Evolutionary conservation across 92 coral and sea anemone genomes (phyloP).

Genomic region (Parazoanthus darwini): DNA sequence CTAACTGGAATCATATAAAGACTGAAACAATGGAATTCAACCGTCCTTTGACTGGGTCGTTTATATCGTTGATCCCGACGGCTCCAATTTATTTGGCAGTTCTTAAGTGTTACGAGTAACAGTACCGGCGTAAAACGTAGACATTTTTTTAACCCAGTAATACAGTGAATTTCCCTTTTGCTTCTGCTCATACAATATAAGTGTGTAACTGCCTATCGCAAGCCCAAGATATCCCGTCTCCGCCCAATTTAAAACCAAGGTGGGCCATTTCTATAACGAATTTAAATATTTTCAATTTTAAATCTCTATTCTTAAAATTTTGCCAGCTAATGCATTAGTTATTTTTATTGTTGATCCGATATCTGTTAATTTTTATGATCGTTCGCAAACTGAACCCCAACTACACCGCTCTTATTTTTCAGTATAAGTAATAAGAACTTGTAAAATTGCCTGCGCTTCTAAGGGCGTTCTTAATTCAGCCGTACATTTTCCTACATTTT

Average conservation of each 20-base stretch:
- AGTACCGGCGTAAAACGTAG: neutral
- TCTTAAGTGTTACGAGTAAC: neutral
- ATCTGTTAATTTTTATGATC: neutral
- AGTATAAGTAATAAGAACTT: too few relatives aligned
- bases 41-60: neutral
- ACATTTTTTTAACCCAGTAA: neutral
- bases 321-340: too few relatives aligned
- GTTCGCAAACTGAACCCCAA: too few relatives aligned
- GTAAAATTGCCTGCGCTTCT: too few relatives aligned
- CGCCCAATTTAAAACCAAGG: neutral
- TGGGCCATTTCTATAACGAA: neutral
- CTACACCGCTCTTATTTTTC: too few relatives aligned
- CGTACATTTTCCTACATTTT: too few relatives aligned
- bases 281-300: too few relatives aligned
- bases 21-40: neutral
- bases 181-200: neutral
- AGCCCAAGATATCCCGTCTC: too few relatives aligned
- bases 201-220: neutral
- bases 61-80: neutral
- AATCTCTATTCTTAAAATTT: too few relatives aligned
- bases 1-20: neutral
- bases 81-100: too few relatives aligned
- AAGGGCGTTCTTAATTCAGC: too few relatives aligned
- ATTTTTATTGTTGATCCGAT: neutral
- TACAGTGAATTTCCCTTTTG: neutral